Evolutionary conservation across 1,140 invertebrate genomes (phyloP).

Genomic region (Plectrocnemia conspersa): DNA sequence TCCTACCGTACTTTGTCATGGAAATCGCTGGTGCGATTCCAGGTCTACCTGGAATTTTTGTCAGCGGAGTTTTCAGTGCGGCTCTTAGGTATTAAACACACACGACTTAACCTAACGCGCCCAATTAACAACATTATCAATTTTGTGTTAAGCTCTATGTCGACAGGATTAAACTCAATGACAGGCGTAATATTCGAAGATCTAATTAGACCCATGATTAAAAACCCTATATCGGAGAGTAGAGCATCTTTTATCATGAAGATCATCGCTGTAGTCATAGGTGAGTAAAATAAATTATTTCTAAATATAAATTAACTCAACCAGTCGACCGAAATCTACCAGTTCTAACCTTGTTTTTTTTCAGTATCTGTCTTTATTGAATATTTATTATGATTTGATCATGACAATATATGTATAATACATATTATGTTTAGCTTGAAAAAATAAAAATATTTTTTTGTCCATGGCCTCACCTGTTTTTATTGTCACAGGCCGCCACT

Average conservation of each 20-base stretch:
- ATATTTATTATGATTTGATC: no score
- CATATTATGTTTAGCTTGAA: no score
- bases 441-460: no score
- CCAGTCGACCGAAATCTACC: no score
- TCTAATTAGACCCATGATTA: slow-evolving; percentile 63
- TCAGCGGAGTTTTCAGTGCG: slow-evolving; percentile 71
- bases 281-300: slow-evolving; percentile 29
- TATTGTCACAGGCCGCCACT: no score
- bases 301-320: not conserved
- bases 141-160: slow-evolving; percentile 65
- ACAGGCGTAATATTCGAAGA: slow-evolving; percentile 79
- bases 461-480: no score
- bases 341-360: no score
- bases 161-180: slow-evolving; percentile 73
- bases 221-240: slow-evolving; percentile 56
- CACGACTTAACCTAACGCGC: no score
- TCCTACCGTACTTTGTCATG: slow-evolving; percentile 71
- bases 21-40: slow-evolving; percentile 60
- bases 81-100: slow-evolving; percentile 55
- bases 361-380: no score
- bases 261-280: slow-evolving; percentile 59
- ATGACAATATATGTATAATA: no score
- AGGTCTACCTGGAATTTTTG: slow-evolving; percentile 70
- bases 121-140: no score
- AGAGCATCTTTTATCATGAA: slow-evolving; percentile 66